Base-by-base conservation (phyloP, 2,888 invertebrate genomes). In the Agriopis marginaria region DNA sequence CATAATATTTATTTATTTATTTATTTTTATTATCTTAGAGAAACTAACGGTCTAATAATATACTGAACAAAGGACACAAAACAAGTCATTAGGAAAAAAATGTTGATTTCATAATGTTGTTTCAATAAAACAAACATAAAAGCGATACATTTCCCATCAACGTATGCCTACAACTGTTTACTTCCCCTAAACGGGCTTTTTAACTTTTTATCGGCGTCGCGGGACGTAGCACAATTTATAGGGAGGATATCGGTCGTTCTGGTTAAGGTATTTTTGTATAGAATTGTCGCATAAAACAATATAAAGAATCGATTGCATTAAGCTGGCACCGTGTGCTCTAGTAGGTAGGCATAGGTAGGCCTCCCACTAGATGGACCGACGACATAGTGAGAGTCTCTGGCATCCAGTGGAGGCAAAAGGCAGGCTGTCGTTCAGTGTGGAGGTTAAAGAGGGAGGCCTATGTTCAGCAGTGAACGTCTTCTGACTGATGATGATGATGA, bases 121-220 rank as follows among this genome's bases (percentile, higher is more conserved):
- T 53, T 64, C 67, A 61, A 68, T 70, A 63, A 66, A 71, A 66
- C 65, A 67, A 64, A 54, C 51, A 65, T 59, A 65, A 68, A 68
- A 62, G 63, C 61, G 12, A 67, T 71, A 68, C 58, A 60, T 69
- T 72, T 66, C 59, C 63, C 69, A 62, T 71, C 63, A 63, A 58
- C 67, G 55, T 66, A 54, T 61, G 55, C 63, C 61, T 74, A 74
- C 65, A 79, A 77, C 78, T 78, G 77, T 81, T 82, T 82, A 77
- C 71, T 75, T 72, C 66, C 70, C 68, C 71, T 75, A 82, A 86
- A 82, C 78, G 77, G 78, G 77, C 75, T 70, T 76, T 47, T 73
- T 79, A 83, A 83, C 77, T 83, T 87, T 86, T 85, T 82, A 85
- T 86, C 77, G 81, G 75, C 72, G 76, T 68, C 79, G 68, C 72